Evolutionary conservation across 2,888 invertebrate species (phyloP).

Genomic region (Idaea biselata): DNA sequence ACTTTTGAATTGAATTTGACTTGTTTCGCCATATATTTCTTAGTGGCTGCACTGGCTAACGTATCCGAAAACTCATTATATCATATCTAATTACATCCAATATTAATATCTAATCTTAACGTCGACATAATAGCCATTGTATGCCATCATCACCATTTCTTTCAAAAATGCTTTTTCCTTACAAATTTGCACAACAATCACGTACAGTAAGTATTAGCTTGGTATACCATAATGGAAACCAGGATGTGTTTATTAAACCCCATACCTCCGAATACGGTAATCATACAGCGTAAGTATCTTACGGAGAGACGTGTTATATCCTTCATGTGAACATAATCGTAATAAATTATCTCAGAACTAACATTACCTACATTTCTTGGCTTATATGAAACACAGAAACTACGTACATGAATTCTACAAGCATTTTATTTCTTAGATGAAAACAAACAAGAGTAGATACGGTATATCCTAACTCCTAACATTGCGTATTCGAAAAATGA

Average conservation of each 20-base stretch:
- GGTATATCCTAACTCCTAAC: too few species aligned
- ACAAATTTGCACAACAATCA: background rate
- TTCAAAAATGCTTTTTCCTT: background rate
- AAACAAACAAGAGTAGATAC: too few species aligned
- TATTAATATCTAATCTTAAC: background rate
- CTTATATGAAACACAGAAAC: too few species aligned
- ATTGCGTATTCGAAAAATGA: too few species aligned
- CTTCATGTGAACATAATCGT: background rate
- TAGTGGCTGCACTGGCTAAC: too few species aligned
- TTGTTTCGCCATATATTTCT: too few species aligned
- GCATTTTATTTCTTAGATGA: too few species aligned
- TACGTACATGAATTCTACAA: too few species aligned
- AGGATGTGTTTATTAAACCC: background rate
- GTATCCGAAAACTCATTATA: background rate
- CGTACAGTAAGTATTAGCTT: background rate
- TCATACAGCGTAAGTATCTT: background rate
- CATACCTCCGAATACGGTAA: background rate
- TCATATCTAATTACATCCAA: background rate
- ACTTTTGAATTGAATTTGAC: too few species aligned
- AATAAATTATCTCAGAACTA: background rate
- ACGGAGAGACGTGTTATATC: background rate
- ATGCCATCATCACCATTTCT: background rate
- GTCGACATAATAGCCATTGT: background rate
- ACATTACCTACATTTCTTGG: background rate
- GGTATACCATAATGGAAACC: background rate